These are phyloP conservation scores for Cathartes aura DNA, from an alignment of 2,113 vertebrate genomes.

Conservation along the genomic window DNA sequence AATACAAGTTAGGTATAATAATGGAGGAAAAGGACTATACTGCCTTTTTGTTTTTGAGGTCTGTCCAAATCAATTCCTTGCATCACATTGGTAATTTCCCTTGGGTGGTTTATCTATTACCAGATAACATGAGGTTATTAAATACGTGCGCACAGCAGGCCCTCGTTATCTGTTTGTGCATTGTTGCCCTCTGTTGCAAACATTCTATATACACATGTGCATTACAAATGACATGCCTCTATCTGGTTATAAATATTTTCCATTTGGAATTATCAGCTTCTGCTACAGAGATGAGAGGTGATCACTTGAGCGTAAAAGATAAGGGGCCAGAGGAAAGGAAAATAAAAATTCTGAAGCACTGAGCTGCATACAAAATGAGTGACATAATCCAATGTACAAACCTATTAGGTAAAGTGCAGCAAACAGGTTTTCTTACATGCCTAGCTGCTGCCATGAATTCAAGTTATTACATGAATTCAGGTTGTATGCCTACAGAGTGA, in stretches of 20 bases:
- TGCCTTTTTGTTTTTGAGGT: not conserved
- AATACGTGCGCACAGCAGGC: not conserved
- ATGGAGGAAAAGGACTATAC: not conserved
- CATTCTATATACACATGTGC: constrained; percentile 6
- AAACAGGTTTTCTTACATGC: not conserved
- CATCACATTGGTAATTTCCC: constrained; percentile 8
- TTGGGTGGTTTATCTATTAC: constrained; percentile 15
- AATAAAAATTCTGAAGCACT: not conserved
- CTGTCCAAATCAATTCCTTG: constrained; percentile 22
- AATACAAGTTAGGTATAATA: not conserved
- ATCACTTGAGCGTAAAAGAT: constrained; percentile 11
- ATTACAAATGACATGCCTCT: constrained; percentile 34
- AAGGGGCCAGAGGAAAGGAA: not conserved
- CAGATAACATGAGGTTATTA: constrained; percentile 42
- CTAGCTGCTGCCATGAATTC: not conserved
- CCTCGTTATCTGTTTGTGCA: constrained; percentile 6
- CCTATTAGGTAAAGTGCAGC: not conserved
- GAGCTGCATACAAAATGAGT: not conserved
- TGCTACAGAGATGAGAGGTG: not conserved
- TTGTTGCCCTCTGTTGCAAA: constrained; percentile 24
- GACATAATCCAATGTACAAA: not conserved
- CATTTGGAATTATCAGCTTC: constrained; percentile 39
- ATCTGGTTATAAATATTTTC: constrained; percentile 51
- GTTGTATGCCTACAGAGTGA: not conserved
- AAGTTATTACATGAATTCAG: not conserved